Evolutionary conservation across 2,888 invertebrate species (phyloP), one percentile per base, ranked within the genome.

Genomic region (Platynereis dumerilii): DNA sequence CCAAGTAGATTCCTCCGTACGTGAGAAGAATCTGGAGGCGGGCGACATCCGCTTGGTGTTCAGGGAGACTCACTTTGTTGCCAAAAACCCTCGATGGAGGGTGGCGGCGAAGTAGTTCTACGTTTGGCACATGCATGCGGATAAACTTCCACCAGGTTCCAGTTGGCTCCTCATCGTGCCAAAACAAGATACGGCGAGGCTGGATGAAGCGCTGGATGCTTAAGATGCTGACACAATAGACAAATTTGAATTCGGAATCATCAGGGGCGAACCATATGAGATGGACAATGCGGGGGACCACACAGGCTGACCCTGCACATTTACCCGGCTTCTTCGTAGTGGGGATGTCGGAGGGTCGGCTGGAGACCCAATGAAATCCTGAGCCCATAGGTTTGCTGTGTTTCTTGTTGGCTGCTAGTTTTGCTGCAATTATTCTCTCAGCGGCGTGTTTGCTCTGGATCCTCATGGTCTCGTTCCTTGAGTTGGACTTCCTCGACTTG

Each of bases 1-100:
- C 81, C 17, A 80, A 58, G 58, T 80, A 81, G 53, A 81, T 78
- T 0, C 81, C 81, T 10, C 81, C 81, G 59, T 78, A 67, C 42
- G 69, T 42, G 29, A 66, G 27, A 29, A 75, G 57, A 15, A 71
- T 56, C 28, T 71, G 60, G 22, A 75, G 53, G n/a, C 74, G 48
- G 20, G 66, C 65, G 1, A 75, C 66, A 53, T 75, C 74, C 2
- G 73, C 66, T 58, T 71, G 64, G 48, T 74, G 72, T 58, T 71
- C 74, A 1, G 64, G 34, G 2, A 66, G 56, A 22, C 22, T 45
- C 1, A 72, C 58, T 10, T 57, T 28, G n/a, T 59, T 44, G 29
- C 64, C 67, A 62, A 66, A 66, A 24, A 70, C 53, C 7, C 39
- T 28, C 3, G 55, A 60, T 10, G 69, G 71, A n/a, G 61, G 62